A percentile compares a stretch with the other conserved stretches of the same genome.
These are phyloP conservation scores for Amiota communis DNA, from an alignment of 2,888 invertebrate species.

Conservation along the genomic window DNA sequence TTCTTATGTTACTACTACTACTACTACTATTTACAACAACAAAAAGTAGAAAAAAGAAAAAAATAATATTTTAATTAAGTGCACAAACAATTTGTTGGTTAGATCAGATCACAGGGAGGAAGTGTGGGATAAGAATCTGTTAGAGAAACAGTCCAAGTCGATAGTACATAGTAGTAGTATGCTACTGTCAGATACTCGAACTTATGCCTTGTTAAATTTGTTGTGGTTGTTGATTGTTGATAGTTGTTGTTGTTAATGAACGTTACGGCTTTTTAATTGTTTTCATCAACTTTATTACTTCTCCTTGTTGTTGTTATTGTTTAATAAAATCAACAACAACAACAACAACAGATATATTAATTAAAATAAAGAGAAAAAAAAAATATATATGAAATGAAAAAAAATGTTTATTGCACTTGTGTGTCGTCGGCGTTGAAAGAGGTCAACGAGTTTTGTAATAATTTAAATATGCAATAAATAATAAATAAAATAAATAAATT, in stretches of 20 bases:
- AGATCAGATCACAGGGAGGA: no score
- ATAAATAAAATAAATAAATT: neutral
- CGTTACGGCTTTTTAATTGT: conserved; percentile 11
- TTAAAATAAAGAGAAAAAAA: neutral
- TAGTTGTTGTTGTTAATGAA: conserved; percentile 21
- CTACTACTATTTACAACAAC: neutral
- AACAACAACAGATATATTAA: neutral
- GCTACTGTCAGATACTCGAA: no score
- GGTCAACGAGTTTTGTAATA: conserved; percentile 22
- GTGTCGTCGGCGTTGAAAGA: conserved; percentile 19
- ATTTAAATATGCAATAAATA: conserved; percentile 10
- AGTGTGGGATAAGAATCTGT: no score
- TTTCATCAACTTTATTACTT: neutral
- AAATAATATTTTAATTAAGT: conserved; percentile 8
- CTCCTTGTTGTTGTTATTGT: conserved; percentile 11
- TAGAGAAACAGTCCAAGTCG: no score
- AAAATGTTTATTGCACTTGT: conserved; percentile 13
- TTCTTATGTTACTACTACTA: no score
- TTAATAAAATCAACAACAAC: neutral
- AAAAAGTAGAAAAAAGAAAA: neutral
- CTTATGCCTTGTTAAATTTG: no score
- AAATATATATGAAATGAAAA: neutral
- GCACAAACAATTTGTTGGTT: neutral
- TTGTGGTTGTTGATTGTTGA: neutral
- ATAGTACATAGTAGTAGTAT: no score